phyloP scores from a whole-genome alignment of 2,113 vertebrate species.

The Cinclus cinclus region DNA sequence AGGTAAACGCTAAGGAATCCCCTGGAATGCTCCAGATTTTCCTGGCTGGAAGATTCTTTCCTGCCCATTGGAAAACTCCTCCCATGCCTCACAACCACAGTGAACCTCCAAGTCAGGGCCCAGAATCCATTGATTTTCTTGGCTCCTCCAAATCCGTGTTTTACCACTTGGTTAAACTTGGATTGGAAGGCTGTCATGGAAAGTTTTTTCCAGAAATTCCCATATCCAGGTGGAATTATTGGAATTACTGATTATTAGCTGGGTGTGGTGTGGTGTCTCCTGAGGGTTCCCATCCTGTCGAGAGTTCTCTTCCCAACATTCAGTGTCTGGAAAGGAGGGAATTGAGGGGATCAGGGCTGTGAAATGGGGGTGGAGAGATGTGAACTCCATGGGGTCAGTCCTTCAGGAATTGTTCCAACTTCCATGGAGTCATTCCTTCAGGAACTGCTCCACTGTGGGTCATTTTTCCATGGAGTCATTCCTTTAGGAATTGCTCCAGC shows the following conservation, averaged over 20 bases:
- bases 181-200: background rate
- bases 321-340: background rate
- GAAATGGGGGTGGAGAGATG: accelerated
- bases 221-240: background rate
- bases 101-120: accelerated
- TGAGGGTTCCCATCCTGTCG: background rate
- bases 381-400: background rate
- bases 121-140: background rate
- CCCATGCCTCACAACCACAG: accelerated
- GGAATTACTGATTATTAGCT: background rate
- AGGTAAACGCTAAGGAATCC: background rate
- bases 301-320: accelerated
- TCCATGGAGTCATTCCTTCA: background rate
- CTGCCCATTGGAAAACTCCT: accelerated
- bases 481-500: background rate
- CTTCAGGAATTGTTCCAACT: background rate
- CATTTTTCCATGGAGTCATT: background rate
- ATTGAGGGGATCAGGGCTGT: background rate
- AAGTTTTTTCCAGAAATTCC: background rate
- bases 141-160: background rate
- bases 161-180: background rate
- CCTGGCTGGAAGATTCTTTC: background rate
- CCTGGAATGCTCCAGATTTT: accelerated
- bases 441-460: too few relatives aligned
- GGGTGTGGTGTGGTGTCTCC: background rate